Evolutionary conservation across 2,797 vertebrate species (phyloP).

Genomic region (Brachymystax lenok): DNA sequence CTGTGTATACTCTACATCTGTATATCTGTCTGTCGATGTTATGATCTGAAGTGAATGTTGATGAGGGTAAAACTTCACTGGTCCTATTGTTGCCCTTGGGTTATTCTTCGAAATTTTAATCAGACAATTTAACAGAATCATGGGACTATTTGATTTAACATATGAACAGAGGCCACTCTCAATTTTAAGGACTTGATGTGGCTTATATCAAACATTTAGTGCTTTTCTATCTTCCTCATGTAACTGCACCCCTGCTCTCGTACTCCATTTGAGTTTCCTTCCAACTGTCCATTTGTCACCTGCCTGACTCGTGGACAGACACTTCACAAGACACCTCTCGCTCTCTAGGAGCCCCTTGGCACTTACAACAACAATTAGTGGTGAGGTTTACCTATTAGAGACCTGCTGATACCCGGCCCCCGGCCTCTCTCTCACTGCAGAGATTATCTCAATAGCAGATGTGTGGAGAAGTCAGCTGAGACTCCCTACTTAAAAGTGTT

Average conservation of each 20-base stretch:
- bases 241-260: slow-evolving; percentile 50
- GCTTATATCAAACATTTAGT: slow-evolving; percentile 33
- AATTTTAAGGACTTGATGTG: slow-evolving; percentile 5
- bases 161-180: background rate
- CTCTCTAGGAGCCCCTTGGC: slow-evolving; percentile 13
- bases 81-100: background rate
- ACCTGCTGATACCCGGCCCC: slow-evolving; percentile 7
- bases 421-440: slow-evolving; percentile 26
- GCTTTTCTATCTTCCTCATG: slow-evolving; percentile 33
- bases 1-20: background rate
- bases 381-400: slow-evolving; percentile 45
- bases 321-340: slow-evolving; percentile 8
- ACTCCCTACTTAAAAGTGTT: slow-evolving; percentile 72
- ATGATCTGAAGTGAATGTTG: background rate
- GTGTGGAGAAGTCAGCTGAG: slow-evolving; percentile 66
- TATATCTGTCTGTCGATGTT: background rate
- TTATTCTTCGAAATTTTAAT: background rate
- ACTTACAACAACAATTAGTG: slow-evolving; percentile 35
- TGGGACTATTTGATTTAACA: background rate
- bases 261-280: slow-evolving; percentile 49
- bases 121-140: background rate
- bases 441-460: slow-evolving; percentile 68
- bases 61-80: background rate
- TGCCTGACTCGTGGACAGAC: slow-evolving; percentile 30
- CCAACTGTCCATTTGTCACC: slow-evolving; percentile 55